Conservation (phyloP, 2,888 invertebrate species). For the Tethea ocularis region DNA sequence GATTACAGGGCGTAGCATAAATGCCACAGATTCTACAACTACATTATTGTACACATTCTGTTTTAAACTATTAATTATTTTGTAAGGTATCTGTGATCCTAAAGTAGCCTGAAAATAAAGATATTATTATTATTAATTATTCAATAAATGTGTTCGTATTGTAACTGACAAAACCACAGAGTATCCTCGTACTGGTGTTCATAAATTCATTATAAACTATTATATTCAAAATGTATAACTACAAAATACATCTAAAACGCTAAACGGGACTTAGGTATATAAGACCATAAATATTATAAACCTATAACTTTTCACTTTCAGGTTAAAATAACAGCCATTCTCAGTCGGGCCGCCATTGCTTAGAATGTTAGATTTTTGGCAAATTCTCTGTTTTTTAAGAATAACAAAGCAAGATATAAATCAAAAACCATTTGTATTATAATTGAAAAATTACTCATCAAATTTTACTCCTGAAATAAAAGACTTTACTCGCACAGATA, state of each 20-base stretch:
- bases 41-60: no score
- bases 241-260: constrained; percentile 40
- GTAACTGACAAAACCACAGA: constrained; percentile 27
- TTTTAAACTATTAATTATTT: no score
- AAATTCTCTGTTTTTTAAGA: not conserved
- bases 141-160: not conserved
- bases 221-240: constrained; percentile 35
- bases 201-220: constrained; percentile 31
- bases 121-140: no score
- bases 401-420: not conserved
- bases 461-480: no score
- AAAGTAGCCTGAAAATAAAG: no score
- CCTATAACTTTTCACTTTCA: constrained; percentile 23
- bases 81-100: no score
- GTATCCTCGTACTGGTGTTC: constrained; percentile 56
- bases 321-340: constrained; percentile 58
- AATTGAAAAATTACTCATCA: no score
- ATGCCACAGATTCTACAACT: no score
- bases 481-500: no score
- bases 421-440: not conserved
- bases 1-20: no score
- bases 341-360: constrained; percentile 61
- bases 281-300: constrained; percentile 26
- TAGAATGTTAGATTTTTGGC: constrained; percentile 4
- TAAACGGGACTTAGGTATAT: constrained; percentile 35